Evolutionary conservation across 2,888 invertebrate genomes (phyloP), one percentile per base, ranked within the genome.

Genomic region (Empis livida): DNA sequence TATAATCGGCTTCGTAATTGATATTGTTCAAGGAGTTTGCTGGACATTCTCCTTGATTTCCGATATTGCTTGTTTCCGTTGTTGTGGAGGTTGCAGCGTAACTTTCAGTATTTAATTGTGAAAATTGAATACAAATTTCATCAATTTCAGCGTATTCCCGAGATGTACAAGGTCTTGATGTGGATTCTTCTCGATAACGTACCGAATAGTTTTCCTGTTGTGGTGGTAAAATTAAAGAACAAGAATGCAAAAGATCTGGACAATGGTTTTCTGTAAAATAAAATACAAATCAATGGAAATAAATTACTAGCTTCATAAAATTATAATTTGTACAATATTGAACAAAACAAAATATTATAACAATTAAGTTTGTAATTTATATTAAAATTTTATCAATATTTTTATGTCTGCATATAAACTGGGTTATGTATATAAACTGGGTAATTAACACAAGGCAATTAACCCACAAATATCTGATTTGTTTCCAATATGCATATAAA

Each of bases 131-230:
- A 32, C 48, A 46, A 39, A 56, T 44, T 52, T 65, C 63, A 51
- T 63, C 60, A 20, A 66, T 63, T 56, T 67, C 67, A 50, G 60
- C 64, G 60, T 67, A 64, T 49, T 68, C 67, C 5, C 62, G 59
- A 43, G 59, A 57, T 43, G 58, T 49, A 42, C 43, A 17, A 44
- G 45, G 59, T 56, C 53, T 3, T 56, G 38, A 17, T 31, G 17
- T 35, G 42, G 35, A 31, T 32, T 47, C 46, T 47, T 47, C 48
- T 39, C 10, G 13, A 42, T 39, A 13, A 39, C 39, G 35, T 31
- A 44, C 61, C 63, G 45, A 62, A 60, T 42, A 60, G 59, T n/a
- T 62, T 61, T 32, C 61, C 60, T 40, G 58, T 47, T 62, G 61
- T 46, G 59, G 60, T 39, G 61, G 59, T 23, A 66, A 54, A 32